Evolutionary conservation across 2,888 invertebrate genomes (phyloP).

Genomic region (Drosophila infuscata): DNA sequence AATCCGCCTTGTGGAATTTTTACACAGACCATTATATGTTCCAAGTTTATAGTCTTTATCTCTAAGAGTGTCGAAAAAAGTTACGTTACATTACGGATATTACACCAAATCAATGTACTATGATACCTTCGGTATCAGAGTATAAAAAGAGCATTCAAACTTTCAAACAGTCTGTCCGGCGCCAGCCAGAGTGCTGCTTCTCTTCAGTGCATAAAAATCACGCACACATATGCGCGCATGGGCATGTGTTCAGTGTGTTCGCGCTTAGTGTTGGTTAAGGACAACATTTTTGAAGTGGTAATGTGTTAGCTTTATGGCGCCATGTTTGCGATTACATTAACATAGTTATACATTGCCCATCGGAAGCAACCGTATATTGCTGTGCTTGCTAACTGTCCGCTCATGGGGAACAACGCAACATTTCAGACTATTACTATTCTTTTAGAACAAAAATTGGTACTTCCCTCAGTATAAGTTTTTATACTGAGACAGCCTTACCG

Average conservation of each 20-base stretch:
- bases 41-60: neutral
- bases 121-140: neutral
- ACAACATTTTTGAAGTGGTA: neutral
- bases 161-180: slow-evolving; percentile 34
- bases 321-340: slow-evolving; percentile 27
- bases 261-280: slow-evolving; percentile 32
- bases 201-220: slow-evolving; percentile 33
- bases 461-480: neutral
- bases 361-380: too few relatives aligned
- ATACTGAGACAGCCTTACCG: too few relatives aligned
- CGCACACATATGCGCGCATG: slow-evolving; percentile 20
- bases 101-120: neutral
- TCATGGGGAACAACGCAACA: neutral
- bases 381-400: too few relatives aligned
- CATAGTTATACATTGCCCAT: slow-evolving; percentile 1
- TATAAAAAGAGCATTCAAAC: slow-evolving; percentile 17
- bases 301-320: slow-evolving; percentile 12
- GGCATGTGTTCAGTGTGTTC: slow-evolving; percentile 11
- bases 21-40: neutral
- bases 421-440: neutral
- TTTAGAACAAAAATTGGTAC: neutral
- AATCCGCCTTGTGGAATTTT: neutral
- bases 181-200: slow-evolving; percentile 22
- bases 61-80: neutral
- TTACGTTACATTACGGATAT: neutral